Percentiles rank a stretch among this genome's conserved stretches.
These are phyloP conservation scores for Lordiphosa stackelbergi DNA, from an alignment of 1,140 invertebrate species.

Conservation along the genomic window DNA sequence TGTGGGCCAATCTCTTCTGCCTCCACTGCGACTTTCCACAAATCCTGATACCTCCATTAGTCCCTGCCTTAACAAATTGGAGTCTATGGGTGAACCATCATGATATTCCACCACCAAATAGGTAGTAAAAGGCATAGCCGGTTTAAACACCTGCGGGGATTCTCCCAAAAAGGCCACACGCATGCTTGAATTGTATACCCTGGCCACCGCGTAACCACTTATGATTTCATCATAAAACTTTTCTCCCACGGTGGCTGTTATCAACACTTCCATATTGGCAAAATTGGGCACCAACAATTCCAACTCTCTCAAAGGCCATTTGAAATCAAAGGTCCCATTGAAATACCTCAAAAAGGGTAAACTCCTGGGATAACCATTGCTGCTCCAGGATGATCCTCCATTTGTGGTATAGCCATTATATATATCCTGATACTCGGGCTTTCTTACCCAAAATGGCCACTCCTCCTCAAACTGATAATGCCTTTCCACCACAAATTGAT, in stretches of 20 bases:
- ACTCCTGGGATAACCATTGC: constrained; percentile 77
- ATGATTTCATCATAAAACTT: constrained; percentile 91
- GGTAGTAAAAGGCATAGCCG: constrained; percentile 85
- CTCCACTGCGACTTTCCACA: constrained; percentile 79
- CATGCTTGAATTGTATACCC: constrained; percentile 91
- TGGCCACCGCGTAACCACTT: constrained; percentile 90
- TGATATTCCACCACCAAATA: constrained; percentile 87
- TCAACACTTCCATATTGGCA: constrained; percentile 89
- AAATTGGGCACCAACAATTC: constrained; percentile 82
- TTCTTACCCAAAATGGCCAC: constrained; percentile 87
- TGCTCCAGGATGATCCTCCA: no score
- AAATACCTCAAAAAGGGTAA: constrained; percentile 87
- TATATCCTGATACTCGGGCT: constrained; percentile 76
- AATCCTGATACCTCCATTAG: constrained; percentile 81
- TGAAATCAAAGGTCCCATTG: constrained; percentile 90
- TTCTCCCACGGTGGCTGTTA: constrained; percentile 93
- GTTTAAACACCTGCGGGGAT: constrained; percentile 95
- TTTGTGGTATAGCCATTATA: constrained; percentile 34
- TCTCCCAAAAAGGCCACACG: constrained; percentile 91
- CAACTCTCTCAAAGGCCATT: constrained; percentile 89
- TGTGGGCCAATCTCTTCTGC: constrained; percentile 79
- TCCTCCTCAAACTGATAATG: constrained; percentile 88
- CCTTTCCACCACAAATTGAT: constrained; percentile 81
- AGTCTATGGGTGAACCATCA: constrained; percentile 84
- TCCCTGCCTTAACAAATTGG: constrained; percentile 79